Evolutionary conservation across 1,140 invertebrate species (phyloP), one percentile per base, ranked within the genome.

Genomic region (Megalonaias nervosa): DNA sequence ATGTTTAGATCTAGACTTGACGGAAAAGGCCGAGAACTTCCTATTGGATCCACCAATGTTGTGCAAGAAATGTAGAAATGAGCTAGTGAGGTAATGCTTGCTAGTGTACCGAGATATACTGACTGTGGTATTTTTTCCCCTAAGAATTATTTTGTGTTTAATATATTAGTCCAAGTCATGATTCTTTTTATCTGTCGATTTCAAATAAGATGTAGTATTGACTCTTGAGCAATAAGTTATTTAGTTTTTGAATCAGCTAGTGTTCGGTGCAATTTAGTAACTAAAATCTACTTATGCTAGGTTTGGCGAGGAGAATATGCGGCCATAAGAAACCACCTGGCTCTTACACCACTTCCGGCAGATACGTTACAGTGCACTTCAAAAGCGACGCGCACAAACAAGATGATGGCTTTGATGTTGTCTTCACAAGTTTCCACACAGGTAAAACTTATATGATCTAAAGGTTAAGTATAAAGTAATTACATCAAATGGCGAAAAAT

Each of bases 341-440:
- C 6, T 72, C 64, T 21, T 80, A 71, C 62, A 55, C 59, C 15
- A 74, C 74, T 15, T 58, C 69, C n/a, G 48, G 57, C 15, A 26
- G 59, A 12, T 16, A 57, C 23, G 19, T 80, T 1, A 69, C 74
- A 1, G 56, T 80, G 19, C n/a, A 19, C 16, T 80, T 80, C 48
- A 61, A 26, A 16, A 73, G 70, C 19, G 79, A 80, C 57, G 64
- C 67, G 6, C 75, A 71, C 59, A 57, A 61, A 19, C 68, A 73
- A 23, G 74, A 75, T 31, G 61, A 80, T 23, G 79, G 79, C 17
- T 80, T 80, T 59, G 61, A 80, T 48, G 17, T 80, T 26, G 26
- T 76, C 17, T 59, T 80, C 3, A 80, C 79, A 11, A 74, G 60
- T 21, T 80, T 73, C 66, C 61, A 74, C 48, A 68, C 74, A 70